Evolutionary conservation across 1,140 invertebrate genomes (phyloP).

Genomic region (Drosophila albomicans): DNA sequence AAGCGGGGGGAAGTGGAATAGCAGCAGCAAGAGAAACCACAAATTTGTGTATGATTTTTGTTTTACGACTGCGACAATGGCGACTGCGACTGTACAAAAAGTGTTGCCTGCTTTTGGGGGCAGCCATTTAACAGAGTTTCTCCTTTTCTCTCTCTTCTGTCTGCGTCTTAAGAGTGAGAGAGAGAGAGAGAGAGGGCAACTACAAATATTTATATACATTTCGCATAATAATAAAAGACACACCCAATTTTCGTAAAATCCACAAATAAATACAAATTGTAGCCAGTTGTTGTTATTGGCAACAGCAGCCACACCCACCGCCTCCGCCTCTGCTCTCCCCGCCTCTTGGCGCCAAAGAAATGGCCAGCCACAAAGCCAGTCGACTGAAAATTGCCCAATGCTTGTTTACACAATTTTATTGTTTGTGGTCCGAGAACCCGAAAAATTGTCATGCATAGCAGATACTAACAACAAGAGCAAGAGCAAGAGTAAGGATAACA

Average conservation of each 20-base stretch:
- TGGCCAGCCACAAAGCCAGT: constrained; percentile 77
- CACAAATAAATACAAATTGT: constrained; percentile 78
- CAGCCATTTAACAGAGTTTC: neutral
- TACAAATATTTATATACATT: constrained; percentile 69
- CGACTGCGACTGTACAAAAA: constrained; percentile 49
- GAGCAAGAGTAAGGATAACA: constrained; percentile 20
- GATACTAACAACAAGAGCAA: constrained; percentile 20
- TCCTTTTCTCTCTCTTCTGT: neutral
- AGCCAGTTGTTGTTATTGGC: constrained; percentile 15
- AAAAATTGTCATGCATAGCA: constrained; percentile 53
- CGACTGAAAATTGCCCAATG: constrained; percentile 78
- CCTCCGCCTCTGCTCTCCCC: neutral
- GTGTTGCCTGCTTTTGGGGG: constrained; percentile 57
- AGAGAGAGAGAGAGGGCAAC: neutral
- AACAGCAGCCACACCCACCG: constrained; percentile 28
- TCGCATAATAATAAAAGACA: constrained; percentile 57
- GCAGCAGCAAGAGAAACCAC: constrained; percentile 39
- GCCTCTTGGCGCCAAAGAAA: constrained; percentile 52
- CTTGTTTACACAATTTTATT: constrained; percentile 74
- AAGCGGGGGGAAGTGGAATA: neutral
- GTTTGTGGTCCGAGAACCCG: constrained; percentile 26
- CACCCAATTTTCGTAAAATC: constrained; percentile 59
- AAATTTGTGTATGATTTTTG: constrained; percentile 80
- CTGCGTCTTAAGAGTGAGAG: neutral
- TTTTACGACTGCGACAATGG: constrained; percentile 2